Evolutionary conservation across 2,113 vertebrate species (phyloP).

Genomic region (Alexandromys fortis): DNA sequence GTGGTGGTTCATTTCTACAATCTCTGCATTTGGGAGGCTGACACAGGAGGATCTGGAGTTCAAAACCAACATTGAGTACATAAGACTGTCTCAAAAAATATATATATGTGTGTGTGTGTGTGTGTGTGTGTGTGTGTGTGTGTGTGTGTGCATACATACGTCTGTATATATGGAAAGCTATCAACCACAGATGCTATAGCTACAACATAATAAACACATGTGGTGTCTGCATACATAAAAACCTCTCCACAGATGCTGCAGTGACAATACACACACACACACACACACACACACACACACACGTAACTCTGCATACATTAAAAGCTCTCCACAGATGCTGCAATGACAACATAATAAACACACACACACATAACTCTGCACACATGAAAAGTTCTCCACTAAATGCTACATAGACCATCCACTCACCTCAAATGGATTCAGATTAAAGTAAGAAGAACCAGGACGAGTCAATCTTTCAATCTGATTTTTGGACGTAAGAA

Average conservation of each 20-base stretch:
- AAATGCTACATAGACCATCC: background rate
- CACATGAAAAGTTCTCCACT: background rate
- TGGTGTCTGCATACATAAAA: background rate
- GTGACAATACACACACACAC: background rate
- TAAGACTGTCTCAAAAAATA: background rate
- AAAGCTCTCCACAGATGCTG: background rate
- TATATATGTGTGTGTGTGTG: background rate
- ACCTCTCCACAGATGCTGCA: background rate
- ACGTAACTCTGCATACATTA: no score
- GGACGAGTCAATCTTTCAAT: conserved; percentile 96
- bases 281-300: background rate
- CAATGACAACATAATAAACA: background rate
- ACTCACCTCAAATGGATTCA: conserved; percentile 97
- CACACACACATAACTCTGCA: background rate
- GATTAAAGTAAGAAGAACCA: conserved; percentile 97
- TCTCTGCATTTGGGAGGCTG: background rate
- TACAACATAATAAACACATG: background rate
- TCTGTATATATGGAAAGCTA: background rate
- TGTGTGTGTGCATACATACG: background rate
- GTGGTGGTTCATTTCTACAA: background rate
- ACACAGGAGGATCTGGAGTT: background rate
- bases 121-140: background rate
- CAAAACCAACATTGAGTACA: background rate
- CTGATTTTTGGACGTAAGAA: conserved; percentile 98
- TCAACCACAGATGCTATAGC: background rate